Evolutionary conservation across 2,113 vertebrate species (phyloP), one percentile per base, ranked within the genome.

Genomic region (Corythornis vintsioides): DNA sequence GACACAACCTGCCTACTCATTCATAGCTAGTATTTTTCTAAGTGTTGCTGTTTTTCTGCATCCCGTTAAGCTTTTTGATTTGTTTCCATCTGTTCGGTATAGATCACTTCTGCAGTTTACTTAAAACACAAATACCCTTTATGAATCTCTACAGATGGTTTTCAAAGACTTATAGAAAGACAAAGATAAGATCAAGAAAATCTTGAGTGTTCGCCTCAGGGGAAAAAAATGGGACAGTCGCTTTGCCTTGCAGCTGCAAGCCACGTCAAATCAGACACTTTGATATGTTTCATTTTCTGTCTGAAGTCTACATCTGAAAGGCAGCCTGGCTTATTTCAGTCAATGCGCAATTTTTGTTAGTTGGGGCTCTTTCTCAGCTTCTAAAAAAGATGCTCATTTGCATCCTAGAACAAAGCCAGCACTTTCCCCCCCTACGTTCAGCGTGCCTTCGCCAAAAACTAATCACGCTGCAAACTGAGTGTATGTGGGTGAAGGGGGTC

Each of bases 41-140:
- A 95, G 88, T 83, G 94, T 96, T 96, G 91, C 95, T 96, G 91
- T 73, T 96, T 93, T 89, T 86, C 94, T 92, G 90, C 90, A 94
- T 96, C 94, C 94, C 21, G 79, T 93, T 96, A 97, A 97, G 96
- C 94, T 95, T 97, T 96, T 96, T 96, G 93, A 96, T 97, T 97
- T 96, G 90, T 96, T 96, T 94, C 96, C 95, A 96, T 97, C 96
- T 97, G 96, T 90, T 97, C 94, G 1, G 90, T 89, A 94, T 92
- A 96, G 96, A 96, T 96, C 96, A 86, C 94, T 96, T 96, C 93
- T 96, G 95, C 93, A 92, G 96, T 96, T 96, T 94, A 95, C 95
- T 96, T 97, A 96, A 97, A 97, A 96, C 94, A 97, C 94, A 96
- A 97, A 96, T 93, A 96, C 93, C 94, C 94, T 96, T 96, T 94